Conservation (phyloP, 2,888 invertebrate species). For the Platycheirus rosarum region DNA sequence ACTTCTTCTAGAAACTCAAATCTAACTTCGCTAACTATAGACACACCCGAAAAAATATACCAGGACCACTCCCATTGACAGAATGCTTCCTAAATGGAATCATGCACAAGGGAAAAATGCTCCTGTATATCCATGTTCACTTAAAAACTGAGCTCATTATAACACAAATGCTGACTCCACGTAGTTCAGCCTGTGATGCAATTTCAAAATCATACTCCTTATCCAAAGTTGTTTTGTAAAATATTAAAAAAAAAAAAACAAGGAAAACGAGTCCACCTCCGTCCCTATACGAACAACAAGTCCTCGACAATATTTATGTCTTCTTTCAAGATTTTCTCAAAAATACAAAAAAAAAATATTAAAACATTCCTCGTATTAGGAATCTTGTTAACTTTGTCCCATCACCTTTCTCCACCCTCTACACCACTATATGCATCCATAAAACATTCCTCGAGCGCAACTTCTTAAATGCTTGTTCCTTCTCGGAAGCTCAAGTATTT, state of each 20-base stretch:
- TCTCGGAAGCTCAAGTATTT: conserved; percentile 40
- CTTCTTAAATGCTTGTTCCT: conserved; percentile 38
- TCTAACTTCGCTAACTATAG: too few species aligned
- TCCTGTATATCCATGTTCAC: background rate
- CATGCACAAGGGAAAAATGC: too few species aligned
- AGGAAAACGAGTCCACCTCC: too few species aligned
- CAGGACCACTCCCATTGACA: too few species aligned
- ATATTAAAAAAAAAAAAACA: background rate
- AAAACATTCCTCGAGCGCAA: conserved; percentile 39
- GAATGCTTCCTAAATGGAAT: too few species aligned
- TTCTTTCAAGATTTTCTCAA: background rate
- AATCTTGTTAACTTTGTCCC: conserved; percentile 30
- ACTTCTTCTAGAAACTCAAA: too few species aligned
- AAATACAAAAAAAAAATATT: background rate
- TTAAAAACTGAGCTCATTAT: background rate
- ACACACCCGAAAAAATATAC: too few species aligned
- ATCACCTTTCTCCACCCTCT: background rate
- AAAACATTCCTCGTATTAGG: background rate
- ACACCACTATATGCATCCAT: conserved; percentile 14
- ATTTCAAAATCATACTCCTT: conserved; percentile 8
- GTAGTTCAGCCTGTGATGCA: background rate
- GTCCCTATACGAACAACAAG: background rate
- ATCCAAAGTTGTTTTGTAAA: background rate
- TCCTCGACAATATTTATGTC: background rate
- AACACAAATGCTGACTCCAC: background rate